Evolutionary conservation across 2,797 vertebrate genomes (phyloP), one percentile per base, ranked within the genome.

Genomic region (Mionectes olivaceus): DNA sequence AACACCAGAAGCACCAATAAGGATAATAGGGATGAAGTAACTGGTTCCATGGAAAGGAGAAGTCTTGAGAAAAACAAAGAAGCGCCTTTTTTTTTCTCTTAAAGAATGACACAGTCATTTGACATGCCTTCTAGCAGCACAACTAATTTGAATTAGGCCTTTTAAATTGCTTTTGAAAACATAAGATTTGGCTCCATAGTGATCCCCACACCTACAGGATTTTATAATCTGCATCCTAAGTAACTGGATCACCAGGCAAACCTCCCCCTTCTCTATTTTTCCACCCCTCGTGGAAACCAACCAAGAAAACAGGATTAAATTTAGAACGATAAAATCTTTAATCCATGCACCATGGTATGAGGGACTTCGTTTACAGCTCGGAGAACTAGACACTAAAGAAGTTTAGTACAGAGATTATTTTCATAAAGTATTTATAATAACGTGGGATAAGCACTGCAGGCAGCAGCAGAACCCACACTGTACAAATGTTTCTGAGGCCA

Each of bases 291-390:
- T 89, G 87, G 90, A 93, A 95, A 84, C 71, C 71, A 90, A 96
- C 89, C 87, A 96, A 91, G 87, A 90, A 95, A 96, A 94, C 85
- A 91, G 89, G 87, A 96, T 95, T 94, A 94, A 96, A 94, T 94
- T 96, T 84, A 94, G 91, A 93, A 90, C 1, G 80, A 95, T 83
- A 88, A 92, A 95, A 84, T 95, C 93, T 96, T 90, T 97, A 94
- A 96, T 97, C 94, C 93, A 70, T 53, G 91, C 91, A 91, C 80
- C 70, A 50, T 7, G 87, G 59, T 41, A 90, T 65, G 70, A 95
- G 59, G 83, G 89, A 68, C 69, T 90, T 93, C 4, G 1, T 67
- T 96, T 83, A 81, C 85, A 90, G 94, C 82, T 83, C 47, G 63
- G 56, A 90, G 91, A 94, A 79, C 44, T 3, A 91, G 87, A 91